Evolutionary conservation across 2,113 vertebrate species (phyloP), one percentile per base, ranked within the genome.

Genomic region (Bufo gargarizans): DNA sequence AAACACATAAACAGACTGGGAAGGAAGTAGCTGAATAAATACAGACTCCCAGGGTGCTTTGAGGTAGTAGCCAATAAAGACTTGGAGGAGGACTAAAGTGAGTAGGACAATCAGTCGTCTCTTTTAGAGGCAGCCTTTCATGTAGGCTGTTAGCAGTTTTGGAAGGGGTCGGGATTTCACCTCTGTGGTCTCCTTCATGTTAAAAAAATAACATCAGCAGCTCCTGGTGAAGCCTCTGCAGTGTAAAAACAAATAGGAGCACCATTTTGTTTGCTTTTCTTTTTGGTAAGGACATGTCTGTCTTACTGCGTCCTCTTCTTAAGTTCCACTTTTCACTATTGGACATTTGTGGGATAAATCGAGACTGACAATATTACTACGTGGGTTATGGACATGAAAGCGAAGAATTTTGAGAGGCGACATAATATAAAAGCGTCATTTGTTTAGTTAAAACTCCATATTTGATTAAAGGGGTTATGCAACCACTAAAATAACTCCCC

Each of bases 1-100:
- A 83, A 88, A 22, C 80, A 83, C 86, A 88, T 83, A 82, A 88
- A 88, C 86, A 88, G 79, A 82, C 86, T 58, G 65, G 86, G 86
- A 88, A 82, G 86, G 86, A 88, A 88, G 67, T 82, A 83, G 86
- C 86, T 88, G 86, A 83, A 83, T 88, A 88, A 88, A 88, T 82
- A 88, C 69, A 88, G 79, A 83, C 86, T 88, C 86, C 86, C 71
- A 77, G 86, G 67, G 86, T 83, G 79, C 86, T 88, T 88, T 88
- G 86, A 88, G 86, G 86, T 88, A 88, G 79, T 76, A 61, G 86
- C 86, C 86, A 88, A 88, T 88, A 83, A 88, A 88, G 86, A 56
- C 56, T 88, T 83, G 79, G 79, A 87, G 67, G 86, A 83, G 86
- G 79, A 88, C 79, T 76, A 82, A 83, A 82, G 67, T 72, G 86